Percentiles rank a stretch among this genome's conserved stretches.
These are phyloP conservation scores for Rhegmatorhina hoffmannsi DNA, from an alignment of 2,113 vertebrate genomes.

Conservation along the genomic window DNA sequence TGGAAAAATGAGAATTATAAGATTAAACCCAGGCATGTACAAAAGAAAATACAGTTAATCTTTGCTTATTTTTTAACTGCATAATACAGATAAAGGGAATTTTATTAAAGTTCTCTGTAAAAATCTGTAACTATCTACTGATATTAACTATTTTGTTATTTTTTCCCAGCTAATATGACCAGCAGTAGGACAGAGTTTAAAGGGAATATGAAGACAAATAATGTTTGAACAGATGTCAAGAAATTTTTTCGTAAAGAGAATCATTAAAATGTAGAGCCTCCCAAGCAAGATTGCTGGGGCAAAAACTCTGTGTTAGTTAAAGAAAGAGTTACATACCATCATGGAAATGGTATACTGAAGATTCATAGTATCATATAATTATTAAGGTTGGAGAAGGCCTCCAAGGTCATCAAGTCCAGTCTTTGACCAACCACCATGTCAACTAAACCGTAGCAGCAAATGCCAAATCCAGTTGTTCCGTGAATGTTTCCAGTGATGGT, in stretches of 20 bases:
- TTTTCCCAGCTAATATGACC: background rate
- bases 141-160: background rate
- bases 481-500: background rate
- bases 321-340: background rate
- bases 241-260: background rate
- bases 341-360: background rate
- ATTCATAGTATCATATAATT: background rate
- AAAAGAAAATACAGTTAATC: background rate
- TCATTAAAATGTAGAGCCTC: background rate
- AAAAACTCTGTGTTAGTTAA: slow-evolving; percentile 26
- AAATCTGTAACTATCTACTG: background rate
- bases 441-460: background rate
- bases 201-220: slow-evolving; percentile 2
- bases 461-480: background rate
- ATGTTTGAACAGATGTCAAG: slow-evolving; percentile 15
- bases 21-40: background rate
- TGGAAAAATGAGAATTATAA: background rate
- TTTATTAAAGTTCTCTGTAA: slow-evolving; percentile 4
- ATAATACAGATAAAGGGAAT: background rate
- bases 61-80: background rate
- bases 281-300: background rate
- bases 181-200: background rate
- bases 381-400: background rate
- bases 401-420: background rate
- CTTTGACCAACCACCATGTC: background rate